A percentile compares a stretch with the other conserved stretches of the same genome.
Conservation (phyloP, 2,113 vertebrate species). For the Phoenicopterus ruber region DNA sequence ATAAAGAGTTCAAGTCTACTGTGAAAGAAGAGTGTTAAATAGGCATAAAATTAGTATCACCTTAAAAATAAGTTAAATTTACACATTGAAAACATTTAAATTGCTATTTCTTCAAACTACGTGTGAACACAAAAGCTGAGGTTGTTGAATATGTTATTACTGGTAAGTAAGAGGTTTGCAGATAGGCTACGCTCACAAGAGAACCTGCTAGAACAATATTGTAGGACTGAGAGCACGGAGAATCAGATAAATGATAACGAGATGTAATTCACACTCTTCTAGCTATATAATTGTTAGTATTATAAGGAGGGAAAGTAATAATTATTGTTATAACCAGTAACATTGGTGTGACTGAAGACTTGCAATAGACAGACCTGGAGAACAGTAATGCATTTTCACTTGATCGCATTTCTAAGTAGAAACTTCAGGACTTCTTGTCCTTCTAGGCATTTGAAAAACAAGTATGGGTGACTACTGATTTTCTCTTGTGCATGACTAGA, state of each 20-base stretch:
- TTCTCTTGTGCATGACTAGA: not conserved
- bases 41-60: not conserved
- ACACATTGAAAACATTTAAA: not conserved
- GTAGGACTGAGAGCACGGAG: not conserved
- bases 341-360: not conserved
- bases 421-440: not conserved
- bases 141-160: not conserved
- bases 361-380: not conserved
- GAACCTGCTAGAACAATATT: not conserved
- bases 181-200: not conserved
- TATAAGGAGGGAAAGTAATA: not conserved
- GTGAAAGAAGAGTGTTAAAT: not conserved
- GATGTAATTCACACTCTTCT: not conserved
- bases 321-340: not conserved
- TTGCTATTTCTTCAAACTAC: not conserved
- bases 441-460: not conserved
- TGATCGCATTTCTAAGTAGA: not conserved
- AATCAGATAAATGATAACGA: not conserved
- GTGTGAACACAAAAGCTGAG: not conserved
- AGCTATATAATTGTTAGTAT: not conserved
- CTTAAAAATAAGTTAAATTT: not conserved
- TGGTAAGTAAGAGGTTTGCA: not conserved
- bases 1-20: not conserved
- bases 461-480: not conserved
- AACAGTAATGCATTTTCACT: not conserved